Evolutionary conservation across 2,797 vertebrate species (phyloP), one percentile per base, ranked within the genome.

Genomic region (Sandelia bainsii): DNA sequence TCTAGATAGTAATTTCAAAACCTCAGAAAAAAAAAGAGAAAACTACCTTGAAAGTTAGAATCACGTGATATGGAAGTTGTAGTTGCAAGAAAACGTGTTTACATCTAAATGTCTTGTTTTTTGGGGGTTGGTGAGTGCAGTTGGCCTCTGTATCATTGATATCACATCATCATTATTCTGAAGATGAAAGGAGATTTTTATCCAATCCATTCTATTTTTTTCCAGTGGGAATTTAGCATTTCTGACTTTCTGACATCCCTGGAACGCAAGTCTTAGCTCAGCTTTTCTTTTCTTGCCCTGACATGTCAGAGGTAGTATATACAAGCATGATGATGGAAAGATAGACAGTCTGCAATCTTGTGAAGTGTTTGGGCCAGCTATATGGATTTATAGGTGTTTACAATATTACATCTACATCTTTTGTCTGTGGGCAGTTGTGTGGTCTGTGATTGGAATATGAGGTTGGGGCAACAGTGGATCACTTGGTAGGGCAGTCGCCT

Each of bases 301-400:
- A 82, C 86, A 29, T 50, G 87, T 61, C 27, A 2, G 45, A 29
- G 22, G 51, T 27, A 57, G 29, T 10, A 39, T 63, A 65, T 58
- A n/a, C 17, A 39, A 11, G 32, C 10, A 4, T 42, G 69, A 49
- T 44, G 72, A 75, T 62, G 62, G 66, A 79, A 58, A 17, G 63
- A 75, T 37, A 52, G 49, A 8, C 23, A 48, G 61, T 62, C 37
- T 63, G 80, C 79, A 64, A 77, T 79, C 72, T 72, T 75, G 63
- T 65, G 84, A 72, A 80, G 8, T 88, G 88, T 88, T 17, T 0
- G 11, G 63, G 34, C 80, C 10, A 53, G 82, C 79, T 46, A 58
- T 10, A 0, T 29, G 69, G 81, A 76, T 63, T 73, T 61, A 39
- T 52, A 32, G 60, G 27, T 61, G 66, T 20, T 69, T 10, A 10